Evolutionary conservation across 2,797 vertebrate genomes (phyloP), one percentile per base, ranked within the genome.

Genomic region (Aldrovandia affinis): DNA sequence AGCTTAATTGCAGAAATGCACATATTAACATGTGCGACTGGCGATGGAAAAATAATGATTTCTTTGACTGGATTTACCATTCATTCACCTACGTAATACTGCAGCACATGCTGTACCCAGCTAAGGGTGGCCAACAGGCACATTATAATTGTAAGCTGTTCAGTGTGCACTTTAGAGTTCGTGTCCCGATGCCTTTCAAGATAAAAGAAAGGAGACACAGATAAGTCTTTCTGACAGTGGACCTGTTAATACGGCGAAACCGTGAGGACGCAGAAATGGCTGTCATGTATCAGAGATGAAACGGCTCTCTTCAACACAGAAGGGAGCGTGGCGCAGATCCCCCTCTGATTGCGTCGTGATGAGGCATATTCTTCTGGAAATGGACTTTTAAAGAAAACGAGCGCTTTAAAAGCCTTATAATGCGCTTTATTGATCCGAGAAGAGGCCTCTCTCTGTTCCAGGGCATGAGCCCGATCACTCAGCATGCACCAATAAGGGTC

Each of bases 371-470:
- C 39, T 44, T 83, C 70, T 83, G 20, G 54, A 77, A 57, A 78
- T 36, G 39, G 70, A 77, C 52, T 73, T 73, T 55, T 36, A 42
- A 75, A 70, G 63, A 81, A 75, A 81, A 73, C 36, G 39, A 59
- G 20, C 30, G 39, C 68, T 33, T 73, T 85, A 81, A 73, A 85
- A 85, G 54, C 79, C 36, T 59, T 28, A 65, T 77, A 28, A 81
- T 77, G 15, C 79, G 9, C 44, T 59, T 65, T 77, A 75, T 68
- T 73, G 63, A 77, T 81, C 79, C 55, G 44, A 77, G 30, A 39
- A n/a, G 36, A 81, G 28, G 42, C 57, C 28, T 39, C 10, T 81
- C 54, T n/a, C 59, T 15, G 47, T 15, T 63, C 20, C 73, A 30
- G 14, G 25, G 63, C 73, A 30, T 57, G 12, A 54, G 42, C 55